Base-by-base conservation (phyloP, 2,797 vertebrate species). In the Knipowitschia caucasica region DNA sequence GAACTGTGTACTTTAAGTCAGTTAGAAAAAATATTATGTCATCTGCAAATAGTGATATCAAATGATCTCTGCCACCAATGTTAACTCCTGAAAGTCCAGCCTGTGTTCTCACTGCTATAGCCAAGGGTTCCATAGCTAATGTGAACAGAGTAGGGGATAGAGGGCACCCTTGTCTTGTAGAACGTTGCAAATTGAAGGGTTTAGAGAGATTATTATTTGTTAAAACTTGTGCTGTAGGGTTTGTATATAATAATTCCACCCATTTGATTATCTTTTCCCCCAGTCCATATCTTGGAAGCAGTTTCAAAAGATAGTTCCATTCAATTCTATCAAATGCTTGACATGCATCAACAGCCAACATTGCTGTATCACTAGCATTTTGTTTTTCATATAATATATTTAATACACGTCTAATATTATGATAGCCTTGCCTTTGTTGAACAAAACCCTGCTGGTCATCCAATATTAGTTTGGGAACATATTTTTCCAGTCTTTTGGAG, bases 321-420 rank as follows among this genome's bases (percentile, higher is more conserved):
- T 63, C 53, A 17, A 17, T 58, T n/a, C 53, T 45, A 14, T 54
- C 50, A 21, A 58, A 62, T 8, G 29, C 27, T 35, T 67, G 43
- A 2, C 31, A 23, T 2, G 39, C 53, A 42, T 61, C 64, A 14
- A 56, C 12, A 21, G 61, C 24, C 5, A 60, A 4, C 27, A 56
- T 42, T 36, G 56, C 56, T 5, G 34, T 53, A 15, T 70, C 67
- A 30, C 3, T 31, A 14, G 5, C 11, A 21, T 50, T 44, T 14
- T 12, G 1, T 25, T 43, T 70, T 7, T 53, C 35, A 18, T 45
- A 14, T 2, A 66, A 4, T 54, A 62, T 49, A 26, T 63, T 71
- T 1, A 67, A 7, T 0, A 67, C 47, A 7, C 52, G 14, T 57
- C 31, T 61, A 5, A 64, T 61, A 17, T 67, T 64, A 7, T 64